phyloP scores from a whole-genome alignment of 1,140 invertebrate genomes.

The Druon quercuslanigerum region DNA sequence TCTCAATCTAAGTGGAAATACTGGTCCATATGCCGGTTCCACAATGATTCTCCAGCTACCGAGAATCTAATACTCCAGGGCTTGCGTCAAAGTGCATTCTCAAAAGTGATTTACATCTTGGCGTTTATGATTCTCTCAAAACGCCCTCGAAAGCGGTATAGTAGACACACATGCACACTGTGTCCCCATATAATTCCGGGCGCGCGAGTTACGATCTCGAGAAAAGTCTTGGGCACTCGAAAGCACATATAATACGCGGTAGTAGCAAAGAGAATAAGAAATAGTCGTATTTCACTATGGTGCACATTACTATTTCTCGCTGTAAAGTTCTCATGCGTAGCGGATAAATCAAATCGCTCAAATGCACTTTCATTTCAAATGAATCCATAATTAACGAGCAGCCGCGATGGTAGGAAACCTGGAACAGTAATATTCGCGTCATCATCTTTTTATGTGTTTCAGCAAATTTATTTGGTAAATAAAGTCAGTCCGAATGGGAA shows the following conservation, averaged over 20 bases:
- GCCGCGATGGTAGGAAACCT: not conserved
- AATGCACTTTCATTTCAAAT: conserved; percentile 17
- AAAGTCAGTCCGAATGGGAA: too few species aligned
- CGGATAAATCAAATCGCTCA: conserved; percentile 6
- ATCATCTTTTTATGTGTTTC: not conserved
- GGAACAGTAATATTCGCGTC: not conserved
- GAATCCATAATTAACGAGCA: conserved; percentile 20
- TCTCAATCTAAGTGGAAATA: conserved; percentile 28
- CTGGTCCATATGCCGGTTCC: not conserved
- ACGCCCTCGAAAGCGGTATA: not conserved
- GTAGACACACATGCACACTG: not conserved
- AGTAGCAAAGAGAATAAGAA: not conserved
- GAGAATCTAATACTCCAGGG: conserved; percentile 14
- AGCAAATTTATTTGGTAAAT: not conserved
- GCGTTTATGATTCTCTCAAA: conserved; percentile 24
- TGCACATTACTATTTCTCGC: not conserved
- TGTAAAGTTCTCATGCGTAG: conserved; percentile 8
- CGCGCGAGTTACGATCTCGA: not conserved
- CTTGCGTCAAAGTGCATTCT: conserved; percentile 24
- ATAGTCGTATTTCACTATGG: conserved; percentile 16
- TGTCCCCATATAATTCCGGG: conserved; percentile 5
- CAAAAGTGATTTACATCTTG: conserved; percentile 19
- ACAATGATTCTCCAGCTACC: not conserved
- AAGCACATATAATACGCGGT: not conserved
- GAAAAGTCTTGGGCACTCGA: conserved; percentile 20